These are phyloP conservation scores for Fukomys damarensis DNA, from an alignment of 2,113 vertebrate species.

Conservation along the genomic window DNA sequence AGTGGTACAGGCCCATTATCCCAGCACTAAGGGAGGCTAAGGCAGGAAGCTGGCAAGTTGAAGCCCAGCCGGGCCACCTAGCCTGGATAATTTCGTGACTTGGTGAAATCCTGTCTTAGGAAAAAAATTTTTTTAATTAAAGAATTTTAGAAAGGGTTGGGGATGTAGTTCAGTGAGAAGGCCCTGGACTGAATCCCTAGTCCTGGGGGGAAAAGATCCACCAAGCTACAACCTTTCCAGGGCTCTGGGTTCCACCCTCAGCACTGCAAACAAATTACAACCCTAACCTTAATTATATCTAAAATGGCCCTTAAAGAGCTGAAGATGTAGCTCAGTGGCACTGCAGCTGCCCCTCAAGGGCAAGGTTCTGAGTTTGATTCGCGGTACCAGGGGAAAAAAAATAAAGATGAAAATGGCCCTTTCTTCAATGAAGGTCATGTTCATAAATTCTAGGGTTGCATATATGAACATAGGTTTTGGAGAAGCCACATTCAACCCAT, in stretches of 20 bases:
- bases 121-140: not conserved
- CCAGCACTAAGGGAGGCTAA: too few species aligned
- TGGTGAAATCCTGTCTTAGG: not conserved
- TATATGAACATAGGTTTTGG: not conserved
- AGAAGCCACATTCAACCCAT: not conserved
- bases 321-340: too few species aligned
- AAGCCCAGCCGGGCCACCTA: too few species aligned
- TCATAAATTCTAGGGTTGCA: not conserved
- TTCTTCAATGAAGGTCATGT: not conserved
- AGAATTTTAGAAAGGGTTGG: not conserved
- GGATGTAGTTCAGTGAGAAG: not conserved
- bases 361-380: too few species aligned
- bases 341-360: too few species aligned
- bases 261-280: not conserved
- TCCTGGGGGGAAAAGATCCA: not conserved
- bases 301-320: not conserved
- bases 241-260: not conserved
- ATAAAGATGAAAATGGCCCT: not conserved
- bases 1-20: too few species aligned
- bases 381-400: too few species aligned
- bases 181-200: not conserved
- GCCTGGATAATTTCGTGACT: not conserved
- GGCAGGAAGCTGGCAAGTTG: too few species aligned
- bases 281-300: not conserved
- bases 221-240: not conserved